Conservation (phyloP, 1,140 invertebrate species). For the Periplaneta americana region DNA sequence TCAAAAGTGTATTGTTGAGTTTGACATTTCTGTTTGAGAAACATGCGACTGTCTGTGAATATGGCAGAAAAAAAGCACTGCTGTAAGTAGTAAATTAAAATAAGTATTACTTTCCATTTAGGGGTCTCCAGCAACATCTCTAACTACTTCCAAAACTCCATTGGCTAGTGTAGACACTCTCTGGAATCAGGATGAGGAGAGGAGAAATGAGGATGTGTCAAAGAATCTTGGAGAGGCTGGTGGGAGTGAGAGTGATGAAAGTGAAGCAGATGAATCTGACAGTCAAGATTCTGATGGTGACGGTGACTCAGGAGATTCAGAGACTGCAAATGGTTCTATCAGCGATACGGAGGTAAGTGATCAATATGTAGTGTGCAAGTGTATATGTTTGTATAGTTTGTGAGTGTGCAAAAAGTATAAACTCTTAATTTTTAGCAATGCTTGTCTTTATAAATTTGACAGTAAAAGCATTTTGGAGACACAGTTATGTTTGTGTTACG, state of each 20-base stretch:
- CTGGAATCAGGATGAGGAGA: background rate
- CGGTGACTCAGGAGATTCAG: slow-evolving; percentile 20
- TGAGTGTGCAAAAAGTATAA: background rate
- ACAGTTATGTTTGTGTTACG: too few relatives aligned
- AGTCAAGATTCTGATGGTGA: slow-evolving; percentile 14
- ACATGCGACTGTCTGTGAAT: too few relatives aligned
- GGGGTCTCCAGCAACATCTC: slow-evolving; percentile 27
- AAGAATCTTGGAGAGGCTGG: slow-evolving; percentile 18
- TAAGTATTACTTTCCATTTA: too few relatives aligned
- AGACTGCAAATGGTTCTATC: slow-evolving; percentile 10
- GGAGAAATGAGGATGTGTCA: slow-evolving; percentile 18
- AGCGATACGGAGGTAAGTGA: slow-evolving; percentile 20
- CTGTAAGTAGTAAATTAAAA: too few relatives aligned
- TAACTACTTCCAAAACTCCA: slow-evolving; percentile 25
- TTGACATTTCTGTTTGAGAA: too few relatives aligned
- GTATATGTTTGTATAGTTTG: background rate
- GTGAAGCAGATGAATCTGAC: slow-evolving; percentile 24
- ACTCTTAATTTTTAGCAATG: background rate
- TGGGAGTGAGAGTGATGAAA: slow-evolving; percentile 13
- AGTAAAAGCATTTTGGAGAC: too few relatives aligned
- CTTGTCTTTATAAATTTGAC: too few relatives aligned
- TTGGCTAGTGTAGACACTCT: background rate
- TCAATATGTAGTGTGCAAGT: background rate
- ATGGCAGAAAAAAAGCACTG: too few relatives aligned
- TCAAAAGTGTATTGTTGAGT: too few relatives aligned